Conservation (phyloP, 2,797 vertebrate species). For the Coluber constrictor region DNA sequence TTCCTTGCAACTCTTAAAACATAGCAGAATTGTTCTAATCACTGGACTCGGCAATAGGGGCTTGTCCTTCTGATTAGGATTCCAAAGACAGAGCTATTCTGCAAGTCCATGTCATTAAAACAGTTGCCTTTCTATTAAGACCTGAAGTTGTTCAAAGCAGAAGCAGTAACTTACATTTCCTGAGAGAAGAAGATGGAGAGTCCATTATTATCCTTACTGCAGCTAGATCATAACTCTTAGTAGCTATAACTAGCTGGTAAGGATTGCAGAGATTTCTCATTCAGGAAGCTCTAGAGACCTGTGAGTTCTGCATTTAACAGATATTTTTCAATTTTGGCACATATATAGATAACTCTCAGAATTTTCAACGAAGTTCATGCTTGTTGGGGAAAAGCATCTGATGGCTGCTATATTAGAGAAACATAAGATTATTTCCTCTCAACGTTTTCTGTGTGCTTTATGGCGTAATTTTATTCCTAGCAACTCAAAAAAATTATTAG, state of each 20-base stretch:
- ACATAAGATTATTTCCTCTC: not conserved
- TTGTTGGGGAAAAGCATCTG: not conserved
- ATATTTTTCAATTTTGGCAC: not conserved
- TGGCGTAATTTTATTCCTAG: not conserved
- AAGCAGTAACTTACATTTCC: not conserved
- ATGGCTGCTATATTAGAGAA: not conserved
- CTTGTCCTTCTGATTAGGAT: not conserved
- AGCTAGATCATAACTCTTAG: not conserved
- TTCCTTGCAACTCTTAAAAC: not conserved
- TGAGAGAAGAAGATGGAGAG: not conserved
- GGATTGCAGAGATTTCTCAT: not conserved
- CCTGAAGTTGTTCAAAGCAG: not conserved
- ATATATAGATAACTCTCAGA: not conserved
- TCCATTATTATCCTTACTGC: no score
- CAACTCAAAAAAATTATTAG: not conserved
- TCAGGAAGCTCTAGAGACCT: not conserved
- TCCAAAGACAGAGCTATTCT: not conserved
- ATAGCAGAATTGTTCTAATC: not conserved
- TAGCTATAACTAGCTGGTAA: not conserved
- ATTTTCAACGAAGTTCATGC: not conserved
- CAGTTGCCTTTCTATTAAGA: accelerated
- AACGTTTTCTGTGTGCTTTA: not conserved
- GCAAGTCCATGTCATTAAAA: not conserved
- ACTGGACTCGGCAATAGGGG: accelerated
- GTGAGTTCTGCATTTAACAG: not conserved